These are phyloP conservation scores for Scarus forsteni DNA, from an alignment of 2,797 vertebrate genomes.

Conservation along the genomic window DNA sequence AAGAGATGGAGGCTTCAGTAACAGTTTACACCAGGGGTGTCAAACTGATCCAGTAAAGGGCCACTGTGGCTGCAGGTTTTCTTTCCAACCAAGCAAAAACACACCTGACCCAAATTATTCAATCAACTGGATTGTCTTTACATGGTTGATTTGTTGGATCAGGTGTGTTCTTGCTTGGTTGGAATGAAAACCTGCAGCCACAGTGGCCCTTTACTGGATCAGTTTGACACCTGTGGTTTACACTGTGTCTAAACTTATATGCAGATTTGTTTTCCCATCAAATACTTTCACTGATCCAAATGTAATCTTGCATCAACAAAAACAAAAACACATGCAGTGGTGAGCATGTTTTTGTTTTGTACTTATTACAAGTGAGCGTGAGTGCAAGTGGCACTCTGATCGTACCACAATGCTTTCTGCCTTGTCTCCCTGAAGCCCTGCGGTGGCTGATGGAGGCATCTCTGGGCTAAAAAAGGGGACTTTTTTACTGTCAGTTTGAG, in stretches of 20 bases:
- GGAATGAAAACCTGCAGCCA: too few relatives aligned
- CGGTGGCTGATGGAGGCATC: constrained; percentile 85
- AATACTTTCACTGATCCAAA: background rate
- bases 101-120: too few relatives aligned
- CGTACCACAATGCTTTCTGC: constrained; percentile 87
- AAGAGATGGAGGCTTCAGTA: constrained; percentile 27
- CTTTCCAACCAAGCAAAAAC: too few relatives aligned
- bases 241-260: constrained; percentile 5
- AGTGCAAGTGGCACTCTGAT: background rate
- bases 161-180: too few relatives aligned
- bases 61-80: too few relatives aligned
- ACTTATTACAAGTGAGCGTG: background rate
- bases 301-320: background rate
- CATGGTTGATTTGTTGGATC: too few relatives aligned
- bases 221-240: too few relatives aligned
- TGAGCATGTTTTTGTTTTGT: constrained; percentile 11
- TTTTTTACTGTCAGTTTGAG: constrained; percentile 58
- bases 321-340: constrained; percentile 1
- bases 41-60: too few relatives aligned
- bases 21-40: too few relatives aligned
- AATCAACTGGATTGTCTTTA: too few relatives aligned
- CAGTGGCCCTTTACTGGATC: too few relatives aligned
- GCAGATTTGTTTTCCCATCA: background rate
- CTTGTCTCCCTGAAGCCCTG: constrained; percentile 84
- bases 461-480: constrained; percentile 84